Conservation (phyloP, 2,888 invertebrate species). For the Chloroclystis v-ata region DNA sequence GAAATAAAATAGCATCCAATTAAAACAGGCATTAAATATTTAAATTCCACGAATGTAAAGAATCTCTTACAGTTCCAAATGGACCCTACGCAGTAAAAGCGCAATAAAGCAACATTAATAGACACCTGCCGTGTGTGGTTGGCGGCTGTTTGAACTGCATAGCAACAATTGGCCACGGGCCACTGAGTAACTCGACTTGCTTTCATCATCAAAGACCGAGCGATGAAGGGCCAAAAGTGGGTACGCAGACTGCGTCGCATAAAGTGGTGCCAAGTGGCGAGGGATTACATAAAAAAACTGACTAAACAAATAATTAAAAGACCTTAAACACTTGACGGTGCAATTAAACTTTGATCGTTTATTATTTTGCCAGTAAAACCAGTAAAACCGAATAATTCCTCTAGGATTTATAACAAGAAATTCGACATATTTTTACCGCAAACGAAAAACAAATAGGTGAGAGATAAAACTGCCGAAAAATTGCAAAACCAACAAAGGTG, state of each 20-base stretch:
- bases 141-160: constrained; percentile 15
- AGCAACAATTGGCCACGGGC: constrained; percentile 22
- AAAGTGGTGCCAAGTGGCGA: constrained; percentile 13
- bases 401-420: too few relatives aligned
- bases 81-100: too few relatives aligned
- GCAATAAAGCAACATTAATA: constrained; percentile 12
- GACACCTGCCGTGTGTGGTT: constrained; percentile 10
- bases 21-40: too few relatives aligned
- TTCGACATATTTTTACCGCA: too few relatives aligned
- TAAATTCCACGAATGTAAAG: too few relatives aligned
- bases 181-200: constrained; percentile 17
- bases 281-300: constrained; percentile 6
- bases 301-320: not conserved
- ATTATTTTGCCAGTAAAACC: not conserved
- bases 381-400: too few relatives aligned
- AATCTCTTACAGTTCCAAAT: too few relatives aligned
- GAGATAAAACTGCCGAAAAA: constrained; percentile 18
- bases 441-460: constrained; percentile 14
- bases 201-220: constrained; percentile 28
- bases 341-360: not conserved
- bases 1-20: too few relatives aligned
- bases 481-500: constrained; percentile 21
- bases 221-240: constrained; percentile 21
- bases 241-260: constrained; percentile 20
- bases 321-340: not conserved